A percentile compares a stretch with the other conserved stretches of the same genome.
Evolutionary conservation across 2,888 invertebrate species (phyloP).

Genomic region (Ernsta delagoae): DNA sequence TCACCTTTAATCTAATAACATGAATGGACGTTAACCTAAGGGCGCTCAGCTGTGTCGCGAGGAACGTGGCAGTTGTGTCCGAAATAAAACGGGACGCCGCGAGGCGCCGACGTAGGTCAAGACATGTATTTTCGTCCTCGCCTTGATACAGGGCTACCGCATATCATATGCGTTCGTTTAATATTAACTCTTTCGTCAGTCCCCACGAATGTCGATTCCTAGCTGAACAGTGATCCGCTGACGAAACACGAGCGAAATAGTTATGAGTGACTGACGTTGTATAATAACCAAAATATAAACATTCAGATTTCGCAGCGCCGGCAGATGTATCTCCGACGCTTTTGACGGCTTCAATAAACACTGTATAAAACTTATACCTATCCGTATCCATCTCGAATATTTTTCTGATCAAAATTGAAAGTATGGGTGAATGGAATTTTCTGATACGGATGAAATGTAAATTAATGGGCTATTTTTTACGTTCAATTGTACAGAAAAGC

Average conservation of each 20-base stretch:
- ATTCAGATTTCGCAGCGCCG: conserved; percentile 24
- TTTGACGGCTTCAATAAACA: conserved; percentile 37
- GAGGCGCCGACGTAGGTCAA: conserved; percentile 73
- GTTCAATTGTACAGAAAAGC: not conserved
- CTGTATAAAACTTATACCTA: conserved; percentile 32
- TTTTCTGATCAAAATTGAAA: conserved; percentile 5
- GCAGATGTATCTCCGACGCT: conserved; percentile 37
- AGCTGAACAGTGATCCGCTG: conserved; percentile 37
- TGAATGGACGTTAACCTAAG: conserved; percentile 24
- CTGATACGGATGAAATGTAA: not conserved
- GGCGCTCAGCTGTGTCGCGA: conserved; percentile 28
- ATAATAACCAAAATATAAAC: conserved; percentile 38
- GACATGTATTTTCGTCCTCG: conserved; percentile 78
- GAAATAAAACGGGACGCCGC: conserved; percentile 62
- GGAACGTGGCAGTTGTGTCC: conserved; percentile 49
- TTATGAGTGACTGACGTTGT: conserved; percentile 38
- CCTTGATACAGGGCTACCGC: conserved; percentile 82
- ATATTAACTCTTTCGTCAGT: conserved; percentile 80
- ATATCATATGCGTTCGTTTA: conserved; percentile 72
- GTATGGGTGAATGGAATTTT: not conserved
- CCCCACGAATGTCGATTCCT: conserved; percentile 53
- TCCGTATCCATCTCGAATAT: conserved; percentile 5
- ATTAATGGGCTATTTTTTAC: too few species aligned
- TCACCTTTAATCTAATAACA: not conserved
- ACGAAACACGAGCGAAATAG: conserved; percentile 41